Evolutionary conservation across 1,140 invertebrate species (phyloP), one percentile per base, ranked within the genome.

Genomic region (Saccostrea cuccullata): DNA sequence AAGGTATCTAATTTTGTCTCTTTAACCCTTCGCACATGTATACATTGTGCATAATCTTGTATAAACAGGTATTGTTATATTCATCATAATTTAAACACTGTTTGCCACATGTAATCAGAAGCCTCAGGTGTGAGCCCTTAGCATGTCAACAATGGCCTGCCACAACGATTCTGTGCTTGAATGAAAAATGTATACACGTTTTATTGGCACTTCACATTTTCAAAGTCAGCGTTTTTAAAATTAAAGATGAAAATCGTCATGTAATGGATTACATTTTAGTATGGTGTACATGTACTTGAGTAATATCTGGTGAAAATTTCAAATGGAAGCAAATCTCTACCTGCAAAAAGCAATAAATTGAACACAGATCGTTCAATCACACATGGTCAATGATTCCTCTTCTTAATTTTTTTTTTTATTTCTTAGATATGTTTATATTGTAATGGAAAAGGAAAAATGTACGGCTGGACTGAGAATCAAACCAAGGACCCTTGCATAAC

Each of bases 1-100:
- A 77, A 77, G 70, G 70, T 77, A 77, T 77, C 70, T 77, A 77
- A 77, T 77, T 77, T 77, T 77, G 70, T 26, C 70, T 77, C 30
- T 47, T 77, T 36, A 77, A 77, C 15, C 26, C 70, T 26, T n/a
- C 30, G 70, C 23, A 13, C 70, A 77, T 77, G 70, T 77, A 26
- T 77, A 77, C 70, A 15, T 77, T 77, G 70, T 30, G 70, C 70
- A 77, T 77, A 77, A 77, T 30, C 70, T 77, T 77, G 70, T 77
- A 77, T 77, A 77, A 77, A 77, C 26, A 77, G 70, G 70, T 26
- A 77, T 77, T 36, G 67, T 77, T 26, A 13, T 77, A 15, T 26
- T 30, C 70, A 77, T 77, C 30, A 77, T 77, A 30, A 30, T 30
- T 26, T 77, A 36, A 77, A 77, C 70, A 77, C 17, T 77, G 30